A percentile compares a stretch with the other conserved stretches of the same genome.
These are phyloP conservation scores for Microcebus tavaratra DNA, from an alignment of 2,113 vertebrate species.

Conservation along the genomic window DNA sequence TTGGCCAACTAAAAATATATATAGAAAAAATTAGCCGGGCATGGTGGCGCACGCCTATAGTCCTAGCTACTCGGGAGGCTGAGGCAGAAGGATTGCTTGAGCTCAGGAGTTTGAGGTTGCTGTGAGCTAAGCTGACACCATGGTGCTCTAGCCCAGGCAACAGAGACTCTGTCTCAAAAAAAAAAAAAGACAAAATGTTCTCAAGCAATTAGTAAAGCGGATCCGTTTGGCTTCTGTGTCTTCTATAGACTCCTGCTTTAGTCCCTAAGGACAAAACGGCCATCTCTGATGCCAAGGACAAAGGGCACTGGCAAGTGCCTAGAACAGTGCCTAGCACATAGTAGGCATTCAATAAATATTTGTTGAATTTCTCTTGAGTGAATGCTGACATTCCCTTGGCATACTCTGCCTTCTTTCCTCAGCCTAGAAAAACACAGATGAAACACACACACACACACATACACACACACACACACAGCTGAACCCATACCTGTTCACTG, in stretches of 20 bases:
- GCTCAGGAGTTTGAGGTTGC: too few species aligned
- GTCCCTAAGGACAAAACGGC: not conserved
- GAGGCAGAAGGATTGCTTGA: too few species aligned
- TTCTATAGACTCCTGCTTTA: not conserved
- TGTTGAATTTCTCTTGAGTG: not conserved
- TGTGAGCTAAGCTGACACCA: too few species aligned
- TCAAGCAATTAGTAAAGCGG: slow-evolving; percentile 67
- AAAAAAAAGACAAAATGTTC: slow-evolving; percentile 51
- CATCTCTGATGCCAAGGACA: not conserved
- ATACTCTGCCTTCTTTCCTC: not conserved
- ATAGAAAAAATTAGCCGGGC: too few species aligned
- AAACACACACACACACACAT: too few species aligned
- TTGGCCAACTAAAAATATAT: too few species aligned
- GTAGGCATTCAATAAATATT: not conserved
- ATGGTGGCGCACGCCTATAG: too few species aligned
- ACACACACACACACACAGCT: not conserved
- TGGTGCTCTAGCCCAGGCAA: too few species aligned
- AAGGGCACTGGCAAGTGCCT: not conserved
- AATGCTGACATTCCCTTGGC: not conserved
- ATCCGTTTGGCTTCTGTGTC: slow-evolving; percentile 20
- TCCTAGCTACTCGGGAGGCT: too few species aligned
- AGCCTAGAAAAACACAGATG: not conserved
- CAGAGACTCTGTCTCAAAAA: too few species aligned
- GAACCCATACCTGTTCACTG: not conserved
- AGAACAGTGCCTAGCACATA: not conserved